Percentiles rank a stretch among this genome's conserved stretches.
Conservation (phyloP, 1,140 invertebrate species). For the Octopus bimaculoides region DNA sequence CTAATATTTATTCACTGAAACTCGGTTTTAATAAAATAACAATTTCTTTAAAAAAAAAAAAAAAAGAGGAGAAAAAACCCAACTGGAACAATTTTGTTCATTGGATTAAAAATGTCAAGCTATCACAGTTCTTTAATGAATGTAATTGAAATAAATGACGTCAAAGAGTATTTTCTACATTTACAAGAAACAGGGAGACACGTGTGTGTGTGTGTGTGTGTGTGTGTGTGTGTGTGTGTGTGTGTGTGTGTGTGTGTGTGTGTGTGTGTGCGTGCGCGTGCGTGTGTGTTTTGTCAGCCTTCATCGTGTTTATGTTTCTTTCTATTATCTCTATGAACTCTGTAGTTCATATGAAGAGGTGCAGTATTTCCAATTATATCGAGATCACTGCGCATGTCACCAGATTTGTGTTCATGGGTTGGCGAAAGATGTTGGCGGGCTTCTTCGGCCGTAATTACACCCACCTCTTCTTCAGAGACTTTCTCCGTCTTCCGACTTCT, state of each 20-base stretch:
- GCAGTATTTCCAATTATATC: slow-evolving; percentile 35
- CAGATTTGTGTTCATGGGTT: slow-evolving; percentile 17
- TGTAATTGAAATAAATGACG: too few relatives aligned
- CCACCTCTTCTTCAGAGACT: slow-evolving; percentile 14
- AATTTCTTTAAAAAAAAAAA: too few relatives aligned
- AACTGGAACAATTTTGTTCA: too few relatives aligned
- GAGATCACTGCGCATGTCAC: slow-evolving; percentile 31
- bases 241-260: neutral
- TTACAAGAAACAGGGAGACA: too few relatives aligned
- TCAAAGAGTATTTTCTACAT: too few relatives aligned
- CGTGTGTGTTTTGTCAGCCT: neutral
- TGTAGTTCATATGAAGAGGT: slow-evolving; percentile 22
- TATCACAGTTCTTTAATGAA: too few relatives aligned
- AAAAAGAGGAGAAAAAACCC: too few relatives aligned
- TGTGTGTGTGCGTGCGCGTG: neutral
- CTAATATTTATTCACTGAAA: too few relatives aligned
- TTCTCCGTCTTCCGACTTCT: slow-evolving; percentile 10
- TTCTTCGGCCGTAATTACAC: slow-evolving; percentile 24
- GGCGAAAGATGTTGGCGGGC: slow-evolving; percentile 3
- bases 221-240: neutral
- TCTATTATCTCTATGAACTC: neutral
- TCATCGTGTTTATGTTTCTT: neutral
- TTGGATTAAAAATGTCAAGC: too few relatives aligned
- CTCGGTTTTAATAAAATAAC: too few relatives aligned
- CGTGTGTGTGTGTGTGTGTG: neutral